Percentiles rank a stretch among this genome's conserved stretches.
Evolutionary conservation across 2,888 invertebrate genomes (phyloP).

Genomic region (Drosophila algonquin): DNA sequence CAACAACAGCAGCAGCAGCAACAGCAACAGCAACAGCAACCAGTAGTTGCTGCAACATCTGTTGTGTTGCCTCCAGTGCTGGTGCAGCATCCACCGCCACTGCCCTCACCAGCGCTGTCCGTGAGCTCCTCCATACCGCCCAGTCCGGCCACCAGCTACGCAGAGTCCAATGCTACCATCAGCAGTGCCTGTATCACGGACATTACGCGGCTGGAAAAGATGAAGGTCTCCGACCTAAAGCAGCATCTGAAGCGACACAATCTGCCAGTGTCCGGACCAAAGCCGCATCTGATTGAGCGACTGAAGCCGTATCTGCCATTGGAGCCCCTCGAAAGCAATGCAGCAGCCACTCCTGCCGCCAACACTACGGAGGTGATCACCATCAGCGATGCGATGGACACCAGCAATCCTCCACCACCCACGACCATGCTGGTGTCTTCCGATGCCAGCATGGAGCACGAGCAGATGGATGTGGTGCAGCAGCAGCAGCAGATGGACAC

Average conservation of each 20-base stretch:
- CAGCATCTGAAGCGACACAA: slow-evolving; percentile 96
- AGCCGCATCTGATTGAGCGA: slow-evolving; percentile 96
- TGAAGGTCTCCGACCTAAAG: slow-evolving; percentile 98
- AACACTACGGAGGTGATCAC: slow-evolving; percentile 62
- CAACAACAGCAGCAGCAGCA: not conserved
- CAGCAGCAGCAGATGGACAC: slow-evolving; percentile 79
- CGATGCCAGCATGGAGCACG: slow-evolving; percentile 70
- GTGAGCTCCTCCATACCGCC: slow-evolving; percentile 84
- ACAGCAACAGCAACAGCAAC: not conserved
- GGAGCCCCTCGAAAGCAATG: slow-evolving; percentile 83
- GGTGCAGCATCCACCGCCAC: slow-evolving; percentile 82
- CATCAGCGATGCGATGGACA: slow-evolving; percentile 76
- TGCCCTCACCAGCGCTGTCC: slow-evolving; percentile 85
- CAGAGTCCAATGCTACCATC: slow-evolving; percentile 75
- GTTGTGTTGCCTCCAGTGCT: not conserved
- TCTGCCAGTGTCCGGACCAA: slow-evolving; percentile 97
- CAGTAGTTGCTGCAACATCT: slow-evolving; percentile 14
- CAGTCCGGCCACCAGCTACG: slow-evolving; percentile 82
- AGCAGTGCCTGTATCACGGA: slow-evolving; percentile 68
- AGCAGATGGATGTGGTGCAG: slow-evolving; percentile 83
- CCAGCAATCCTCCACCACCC: slow-evolving; percentile 66
- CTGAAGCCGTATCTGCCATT: slow-evolving; percentile 89
- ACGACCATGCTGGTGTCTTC: slow-evolving; percentile 71
- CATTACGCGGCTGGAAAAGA: slow-evolving; percentile 92
- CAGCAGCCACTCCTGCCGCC: slow-evolving; percentile 29